phyloP scores from a whole-genome alignment of 2,888 invertebrate species.

The Adelognathus sp. region DNA sequence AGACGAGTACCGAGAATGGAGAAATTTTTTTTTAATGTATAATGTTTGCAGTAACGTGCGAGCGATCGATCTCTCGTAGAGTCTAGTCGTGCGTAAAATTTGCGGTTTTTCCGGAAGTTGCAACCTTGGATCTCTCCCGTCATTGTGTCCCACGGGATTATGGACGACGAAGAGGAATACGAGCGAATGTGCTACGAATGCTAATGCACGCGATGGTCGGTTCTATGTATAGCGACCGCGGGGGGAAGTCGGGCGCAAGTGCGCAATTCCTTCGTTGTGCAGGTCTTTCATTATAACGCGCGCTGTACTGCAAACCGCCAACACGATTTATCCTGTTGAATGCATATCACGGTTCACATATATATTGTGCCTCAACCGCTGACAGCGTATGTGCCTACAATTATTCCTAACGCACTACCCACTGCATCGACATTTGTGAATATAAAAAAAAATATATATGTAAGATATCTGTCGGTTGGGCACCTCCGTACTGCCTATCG shows the following conservation, averaged over 20 bases:
- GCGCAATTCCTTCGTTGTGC: slow-evolving; percentile 55
- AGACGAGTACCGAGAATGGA: neutral
- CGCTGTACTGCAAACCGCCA: slow-evolving; percentile 22
- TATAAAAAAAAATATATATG: neutral
- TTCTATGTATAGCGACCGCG: neutral
- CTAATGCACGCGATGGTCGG: slow-evolving; percentile 3
- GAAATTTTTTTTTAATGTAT: neutral
- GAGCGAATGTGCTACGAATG: slow-evolving; percentile 21
- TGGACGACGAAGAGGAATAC: slow-evolving; percentile 1
- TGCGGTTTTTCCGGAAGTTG: slow-evolving; percentile 39
- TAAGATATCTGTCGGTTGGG: no score
- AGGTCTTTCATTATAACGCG: slow-evolving; percentile 43
- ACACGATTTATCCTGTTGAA: slow-evolving; percentile 28
- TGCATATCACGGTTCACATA: neutral
- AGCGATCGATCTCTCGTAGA: slow-evolving; percentile 23
- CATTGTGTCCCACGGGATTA: neutral
- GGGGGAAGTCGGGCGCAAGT: slow-evolving; percentile 39
- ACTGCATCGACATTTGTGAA: neutral
- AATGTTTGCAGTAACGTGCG: slow-evolving; percentile 12
- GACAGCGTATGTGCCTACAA: slow-evolving; percentile 6
- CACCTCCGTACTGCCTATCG: no score
- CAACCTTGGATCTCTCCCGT: neutral
- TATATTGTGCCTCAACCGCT: neutral
- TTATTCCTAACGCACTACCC: neutral
- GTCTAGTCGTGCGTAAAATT: slow-evolving; percentile 38